Evolutionary conservation across 1,140 invertebrate genomes (phyloP).

Genomic region (Notospermus geniculatus): DNA sequence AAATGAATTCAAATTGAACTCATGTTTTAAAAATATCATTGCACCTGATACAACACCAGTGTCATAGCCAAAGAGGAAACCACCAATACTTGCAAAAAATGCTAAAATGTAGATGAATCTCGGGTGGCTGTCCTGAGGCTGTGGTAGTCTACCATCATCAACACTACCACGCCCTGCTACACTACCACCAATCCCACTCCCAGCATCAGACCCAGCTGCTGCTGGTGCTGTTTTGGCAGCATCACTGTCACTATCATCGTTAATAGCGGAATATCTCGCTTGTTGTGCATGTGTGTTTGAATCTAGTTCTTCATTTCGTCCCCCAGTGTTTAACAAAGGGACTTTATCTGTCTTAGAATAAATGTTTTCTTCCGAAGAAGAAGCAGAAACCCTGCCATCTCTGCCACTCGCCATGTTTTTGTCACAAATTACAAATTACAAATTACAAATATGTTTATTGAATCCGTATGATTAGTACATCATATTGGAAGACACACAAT

Average conservation of each 20-base stretch:
- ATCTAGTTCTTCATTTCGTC: too few relatives aligned
- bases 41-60: constrained; percentile 67
- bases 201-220: constrained; percentile 8
- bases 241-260: constrained; percentile 16
- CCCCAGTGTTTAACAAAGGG: too few relatives aligned
- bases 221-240: constrained; percentile 5
- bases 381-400: too few relatives aligned
- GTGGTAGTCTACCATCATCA: background rate
- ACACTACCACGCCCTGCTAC: constrained; percentile 6
- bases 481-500: too few relatives aligned
- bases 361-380: too few relatives aligned
- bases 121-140: constrained; percentile 23
- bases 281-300: too few relatives aligned
- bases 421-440: too few relatives aligned
- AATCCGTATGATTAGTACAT: too few relatives aligned
- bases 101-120: constrained; percentile 44
- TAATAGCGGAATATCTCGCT: too few relatives aligned
- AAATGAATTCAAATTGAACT: constrained; percentile 35
- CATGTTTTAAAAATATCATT: constrained; percentile 59
- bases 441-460: too few relatives aligned
- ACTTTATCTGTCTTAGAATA: too few relatives aligned
- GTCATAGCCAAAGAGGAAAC: constrained; percentile 69
- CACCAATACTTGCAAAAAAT: constrained; percentile 58
- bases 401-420: too few relatives aligned
- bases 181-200: constrained; percentile 4